Conservation (phyloP, 2,797 vertebrate species). For the Pseudocheirus occidentalis region DNA sequence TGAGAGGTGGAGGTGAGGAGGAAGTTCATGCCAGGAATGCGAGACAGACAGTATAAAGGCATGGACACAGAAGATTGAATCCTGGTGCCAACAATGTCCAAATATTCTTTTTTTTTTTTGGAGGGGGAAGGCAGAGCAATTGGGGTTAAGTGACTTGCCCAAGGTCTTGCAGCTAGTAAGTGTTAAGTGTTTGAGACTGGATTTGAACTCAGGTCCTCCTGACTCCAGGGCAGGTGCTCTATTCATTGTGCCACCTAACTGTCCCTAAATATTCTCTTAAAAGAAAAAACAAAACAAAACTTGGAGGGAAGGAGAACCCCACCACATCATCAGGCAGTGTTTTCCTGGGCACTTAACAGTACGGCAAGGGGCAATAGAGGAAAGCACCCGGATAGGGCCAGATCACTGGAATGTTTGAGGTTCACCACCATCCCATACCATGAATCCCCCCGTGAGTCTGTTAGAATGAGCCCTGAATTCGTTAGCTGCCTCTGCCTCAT, state of each 20-base stretch:
- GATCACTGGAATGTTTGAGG: constrained; percentile 60
- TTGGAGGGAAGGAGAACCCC: neutral
- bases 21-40: neutral
- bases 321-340: neutral
- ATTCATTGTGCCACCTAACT: too few relatives aligned
- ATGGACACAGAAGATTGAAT: neutral
- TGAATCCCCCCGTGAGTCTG: neutral
- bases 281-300: neutral
- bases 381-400: neutral
- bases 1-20: neutral
- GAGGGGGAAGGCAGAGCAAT: too few relatives aligned
- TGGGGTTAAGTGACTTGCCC: too few relatives aligned
- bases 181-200: too few relatives aligned
- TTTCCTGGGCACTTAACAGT: neutral
- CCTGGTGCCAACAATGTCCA: neutral
- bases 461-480: constrained; percentile 47
- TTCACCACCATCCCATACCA: neutral
- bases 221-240: too few relatives aligned
- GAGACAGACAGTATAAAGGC: neutral
- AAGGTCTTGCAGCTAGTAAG: too few relatives aligned
- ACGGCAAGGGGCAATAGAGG: neutral
- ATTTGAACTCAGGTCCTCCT: too few relatives aligned
- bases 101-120: neutral
- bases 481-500: constrained; percentile 69
- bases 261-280: neutral